A percentile compares a stretch with the other conserved stretches of the same genome.
These are phyloP conservation scores for Rhimphoctona megacephalus DNA, from an alignment of 2,888 invertebrate genomes.

Conservation along the genomic window DNA sequence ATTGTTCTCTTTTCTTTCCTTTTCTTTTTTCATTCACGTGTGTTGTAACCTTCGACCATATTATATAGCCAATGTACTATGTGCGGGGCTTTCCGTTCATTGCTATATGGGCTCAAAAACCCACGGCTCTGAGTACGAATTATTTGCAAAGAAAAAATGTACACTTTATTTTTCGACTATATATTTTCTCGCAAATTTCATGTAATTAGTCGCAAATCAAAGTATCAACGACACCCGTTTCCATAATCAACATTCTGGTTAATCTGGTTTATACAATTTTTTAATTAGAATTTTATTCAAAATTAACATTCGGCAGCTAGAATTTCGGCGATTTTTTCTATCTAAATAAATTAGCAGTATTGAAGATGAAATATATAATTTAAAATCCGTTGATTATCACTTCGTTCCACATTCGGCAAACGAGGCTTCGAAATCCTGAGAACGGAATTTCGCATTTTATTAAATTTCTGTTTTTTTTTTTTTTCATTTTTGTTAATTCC, in stretches of 20 bases:
- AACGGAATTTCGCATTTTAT: not conserved
- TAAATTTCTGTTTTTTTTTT: not conserved
- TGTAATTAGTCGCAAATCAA: not conserved
- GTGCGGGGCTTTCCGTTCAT: not conserved
- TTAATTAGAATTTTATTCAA: not conserved
- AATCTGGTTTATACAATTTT: not conserved
- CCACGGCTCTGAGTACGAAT: conserved; percentile 9
- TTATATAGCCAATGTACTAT: not conserved
- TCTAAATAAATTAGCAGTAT: not conserved
- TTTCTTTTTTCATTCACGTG: conserved; percentile 24
- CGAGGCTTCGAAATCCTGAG: not conserved
- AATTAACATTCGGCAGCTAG: not conserved
- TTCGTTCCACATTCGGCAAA: not conserved
- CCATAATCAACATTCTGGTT: not conserved
- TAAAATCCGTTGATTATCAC: not conserved
- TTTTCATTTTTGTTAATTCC: not conserved
- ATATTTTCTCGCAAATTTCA: not conserved
- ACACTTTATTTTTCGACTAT: not conserved
- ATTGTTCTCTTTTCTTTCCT: conserved; percentile 65
- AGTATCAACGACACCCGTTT: conserved; percentile 9
- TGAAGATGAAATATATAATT: not conserved
- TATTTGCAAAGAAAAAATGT: not conserved
- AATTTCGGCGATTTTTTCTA: not conserved
- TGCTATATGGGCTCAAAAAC: conserved; percentile 16
- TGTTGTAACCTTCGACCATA: conserved; percentile 51